Percentiles rank a stretch among this genome's conserved stretches.
These are phyloP conservation scores for Mastomys natalensis DNA, from an alignment of 2,113 vertebrate species.

Conservation along the genomic window DNA sequence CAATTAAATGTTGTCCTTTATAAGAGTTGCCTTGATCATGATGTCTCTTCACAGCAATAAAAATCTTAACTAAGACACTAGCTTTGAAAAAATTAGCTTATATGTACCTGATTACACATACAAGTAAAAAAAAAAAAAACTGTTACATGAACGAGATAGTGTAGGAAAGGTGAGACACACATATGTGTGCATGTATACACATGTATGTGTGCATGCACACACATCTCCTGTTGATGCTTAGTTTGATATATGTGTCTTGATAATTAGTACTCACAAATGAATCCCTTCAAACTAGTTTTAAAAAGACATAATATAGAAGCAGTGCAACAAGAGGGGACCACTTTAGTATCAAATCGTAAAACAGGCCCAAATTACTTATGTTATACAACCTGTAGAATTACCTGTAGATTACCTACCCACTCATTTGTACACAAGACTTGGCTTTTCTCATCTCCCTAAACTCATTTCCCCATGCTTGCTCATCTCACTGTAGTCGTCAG, in stretches of 20 bases:
- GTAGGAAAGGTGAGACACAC: not conserved
- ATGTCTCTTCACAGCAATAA: too few relatives aligned
- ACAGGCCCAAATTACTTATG: not conserved
- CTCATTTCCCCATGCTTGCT: not conserved
- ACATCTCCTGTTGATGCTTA: not conserved
- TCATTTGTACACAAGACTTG: not conserved
- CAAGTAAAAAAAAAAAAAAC: conserved; percentile 7
- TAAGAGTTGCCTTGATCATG: too few relatives aligned
- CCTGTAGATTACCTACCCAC: not conserved
- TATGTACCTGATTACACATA: not conserved
- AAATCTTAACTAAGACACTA: too few relatives aligned
- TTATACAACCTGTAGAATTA: not conserved
- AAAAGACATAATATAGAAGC: not conserved
- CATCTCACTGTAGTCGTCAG: not conserved
- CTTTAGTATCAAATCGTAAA: not conserved
- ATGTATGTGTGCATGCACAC: too few relatives aligned
- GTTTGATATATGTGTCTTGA: not conserved
- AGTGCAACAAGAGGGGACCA: not conserved
- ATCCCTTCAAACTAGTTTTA: not conserved
- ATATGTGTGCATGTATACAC: fast-evolving
- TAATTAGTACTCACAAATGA: conserved; percentile 30
- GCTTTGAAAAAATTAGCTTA: conserved; percentile 13
- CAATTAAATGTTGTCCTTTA: too few relatives aligned
- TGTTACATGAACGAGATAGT: not conserved
- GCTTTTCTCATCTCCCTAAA: not conserved